Base-by-base conservation (phyloP, 2,113 vertebrate species). In the Forbesichthys papilliferus region DNA sequence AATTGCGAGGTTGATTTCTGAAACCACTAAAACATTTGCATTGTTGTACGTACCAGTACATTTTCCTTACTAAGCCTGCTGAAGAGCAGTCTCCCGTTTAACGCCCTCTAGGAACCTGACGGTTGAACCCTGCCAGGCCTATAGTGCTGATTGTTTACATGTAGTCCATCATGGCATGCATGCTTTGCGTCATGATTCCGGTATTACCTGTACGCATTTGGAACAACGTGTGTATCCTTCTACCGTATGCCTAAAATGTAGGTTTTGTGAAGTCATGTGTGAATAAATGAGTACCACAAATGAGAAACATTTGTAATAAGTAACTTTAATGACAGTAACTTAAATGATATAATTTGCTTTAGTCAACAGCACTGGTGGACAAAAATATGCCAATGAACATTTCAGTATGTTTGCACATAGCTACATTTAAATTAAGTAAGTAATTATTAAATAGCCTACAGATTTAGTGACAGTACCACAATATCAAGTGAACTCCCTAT, bases 351-450 rank as follows among this genome's bases (percentile, higher is more conserved):
- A 81, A 75, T 27, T 70, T 52, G 36, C 64, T 89, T 90, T 84
- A 90, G 85, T 91, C 55, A 73, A 78, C 83, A 89, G 82, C 82
- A 83, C 74, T 81, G 68, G 52, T 75, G 69, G 52, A 83, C 80
- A 69, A 73, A 73, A 84, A 36, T 73, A 51, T 64, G 75, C 70
- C 51, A 72, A 72, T 71, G 65, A 69, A 69, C 60, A 86, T 70
- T 66, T 79, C 87, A 87, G 85, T 90, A 82, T 86, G 77, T 79
- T 54, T 85, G 75, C 66, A 82, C 74, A 74, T 66, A 68, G 56
- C 48, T 83, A 68, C 66, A 85, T 81, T 69, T 60, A 72, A 85
- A 83, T 54, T 66, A 18, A 64, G 48, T 64, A 51, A 66, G 68
- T 48, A 64, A 85, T 73, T 81, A 68, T 85, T 86, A 86, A 89